Evolutionary conservation across 2,797 vertebrate genomes (phyloP).

Genomic region (Aeoliscus strigatus): DNA sequence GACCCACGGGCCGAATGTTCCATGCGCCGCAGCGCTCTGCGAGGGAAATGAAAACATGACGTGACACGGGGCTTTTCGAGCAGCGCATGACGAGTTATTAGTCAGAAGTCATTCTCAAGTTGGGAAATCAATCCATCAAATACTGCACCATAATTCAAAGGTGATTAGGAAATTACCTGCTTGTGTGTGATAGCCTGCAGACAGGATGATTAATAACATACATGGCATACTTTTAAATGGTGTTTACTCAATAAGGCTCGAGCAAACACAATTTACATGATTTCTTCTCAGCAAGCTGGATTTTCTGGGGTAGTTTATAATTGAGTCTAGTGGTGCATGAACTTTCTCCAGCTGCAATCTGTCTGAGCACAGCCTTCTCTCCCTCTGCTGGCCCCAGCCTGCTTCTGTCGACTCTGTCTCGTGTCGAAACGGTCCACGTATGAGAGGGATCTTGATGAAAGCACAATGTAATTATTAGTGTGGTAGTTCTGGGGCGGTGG

Average conservation of each 20-base stretch:
- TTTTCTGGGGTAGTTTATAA: conserved; percentile 70
- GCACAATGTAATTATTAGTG: conserved; percentile 75
- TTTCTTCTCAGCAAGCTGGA: conserved; percentile 54
- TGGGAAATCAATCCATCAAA: conserved; percentile 41
- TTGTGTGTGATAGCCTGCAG: conserved; percentile 30
- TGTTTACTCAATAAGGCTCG: conserved; percentile 55
- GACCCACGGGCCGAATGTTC: conserved; percentile 4
- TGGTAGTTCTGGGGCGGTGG: conserved; percentile 46
- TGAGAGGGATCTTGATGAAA: conserved; percentile 71
- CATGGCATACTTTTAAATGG: conserved; percentile 57
- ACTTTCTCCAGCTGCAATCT: conserved; percentile 69
- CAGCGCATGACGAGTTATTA: background rate
- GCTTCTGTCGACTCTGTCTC: conserved; percentile 55
- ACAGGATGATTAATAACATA: conserved; percentile 61
- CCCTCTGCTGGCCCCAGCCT: conserved; percentile 40
- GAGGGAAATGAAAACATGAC: conserved; percentile 25
- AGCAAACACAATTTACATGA: conserved; percentile 66
- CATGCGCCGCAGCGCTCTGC: conserved; percentile 3
- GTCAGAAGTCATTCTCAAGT: conserved; percentile 7
- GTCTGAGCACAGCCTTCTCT: conserved; percentile 63
- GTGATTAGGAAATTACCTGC: conserved; percentile 47
- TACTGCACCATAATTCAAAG: conserved; percentile 25
- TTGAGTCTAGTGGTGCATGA: conserved; percentile 73
- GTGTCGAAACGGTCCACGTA: conserved; percentile 53
- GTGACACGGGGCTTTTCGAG: conserved; percentile 2